Evolutionary conservation across 2,113 vertebrate species (phyloP).

Genomic region (Anolis carolinensis): DNA sequence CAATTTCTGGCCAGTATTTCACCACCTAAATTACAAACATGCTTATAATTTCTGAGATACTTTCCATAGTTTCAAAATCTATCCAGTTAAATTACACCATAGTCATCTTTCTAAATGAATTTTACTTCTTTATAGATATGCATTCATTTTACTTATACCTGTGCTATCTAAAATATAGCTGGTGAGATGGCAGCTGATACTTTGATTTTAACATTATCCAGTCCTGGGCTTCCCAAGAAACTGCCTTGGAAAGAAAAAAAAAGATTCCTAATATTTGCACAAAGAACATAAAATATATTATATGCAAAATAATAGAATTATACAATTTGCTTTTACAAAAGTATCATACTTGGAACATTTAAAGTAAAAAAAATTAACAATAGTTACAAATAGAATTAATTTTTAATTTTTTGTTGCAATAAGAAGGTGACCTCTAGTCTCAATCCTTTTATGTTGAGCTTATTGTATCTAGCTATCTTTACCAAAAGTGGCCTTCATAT

Average conservation of each 20-base stretch:
- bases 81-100: no score
- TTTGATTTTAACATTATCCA: neutral
- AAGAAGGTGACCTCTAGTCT: no score
- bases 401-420: no score
- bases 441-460: neutral
- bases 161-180: neutral
- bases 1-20: conserved; percentile 99
- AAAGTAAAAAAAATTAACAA: no score
- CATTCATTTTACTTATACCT: neutral
- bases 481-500: neutral
- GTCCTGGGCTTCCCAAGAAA: neutral
- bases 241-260: neutral
- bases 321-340: no score
- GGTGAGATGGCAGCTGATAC: neutral
- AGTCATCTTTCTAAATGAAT: neutral
- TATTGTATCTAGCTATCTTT: neutral
- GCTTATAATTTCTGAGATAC: conserved; percentile 32
- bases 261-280: neutral
- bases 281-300: neutral
- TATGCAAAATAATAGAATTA: no score
- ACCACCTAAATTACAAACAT: conserved; percentile 85
- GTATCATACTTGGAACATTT: no score
- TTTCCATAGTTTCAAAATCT: conserved; percentile 22
- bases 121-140: conserved; percentile 6
- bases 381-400: no score